A percentile compares a stretch with the other conserved stretches of the same genome.
phyloP scores from a whole-genome alignment of 2,888 invertebrate species.

The Dynastes grantii region DNA sequence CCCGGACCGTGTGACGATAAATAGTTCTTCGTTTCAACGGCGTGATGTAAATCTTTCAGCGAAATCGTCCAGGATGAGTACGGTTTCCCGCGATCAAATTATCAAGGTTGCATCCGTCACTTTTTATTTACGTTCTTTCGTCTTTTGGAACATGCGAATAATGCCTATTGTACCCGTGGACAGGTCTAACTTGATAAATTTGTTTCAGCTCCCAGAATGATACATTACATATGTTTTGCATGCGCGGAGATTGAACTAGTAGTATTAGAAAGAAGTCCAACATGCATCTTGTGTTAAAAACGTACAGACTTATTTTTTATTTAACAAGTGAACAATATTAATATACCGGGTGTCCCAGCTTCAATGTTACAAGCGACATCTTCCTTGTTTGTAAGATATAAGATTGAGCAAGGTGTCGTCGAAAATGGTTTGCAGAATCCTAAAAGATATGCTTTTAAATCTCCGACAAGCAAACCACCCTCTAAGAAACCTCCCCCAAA shows the following conservation, averaged over 20 bases:
- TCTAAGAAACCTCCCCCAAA: too few species aligned
- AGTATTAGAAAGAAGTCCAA: too few species aligned
- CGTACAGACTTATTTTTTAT: too few species aligned
- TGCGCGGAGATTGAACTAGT: neutral
- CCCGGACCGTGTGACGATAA: constrained; percentile 21
- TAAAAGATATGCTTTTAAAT: too few species aligned
- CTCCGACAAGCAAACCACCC: too few species aligned
- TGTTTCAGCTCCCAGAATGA: neutral
- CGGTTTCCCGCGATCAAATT: constrained; percentile 16
- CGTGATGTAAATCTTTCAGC: constrained; percentile 24
- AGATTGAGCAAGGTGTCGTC: too few species aligned
- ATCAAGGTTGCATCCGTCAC: constrained; percentile 13
- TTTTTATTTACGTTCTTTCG: constrained; percentile 20
- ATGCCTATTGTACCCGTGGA: constrained; percentile 23
- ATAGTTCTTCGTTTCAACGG: constrained; percentile 13
- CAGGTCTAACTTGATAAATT: constrained; percentile 7
- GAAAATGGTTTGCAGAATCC: too few species aligned
- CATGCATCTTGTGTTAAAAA: too few species aligned
- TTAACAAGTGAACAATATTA: too few species aligned
- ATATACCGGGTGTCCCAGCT: too few species aligned
- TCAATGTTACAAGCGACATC: too few species aligned
- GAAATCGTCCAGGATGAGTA: constrained; percentile 4
- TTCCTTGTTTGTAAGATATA: too few species aligned
- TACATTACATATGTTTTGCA: neutral
- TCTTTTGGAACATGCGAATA: neutral